A percentile compares a stretch with the other conserved stretches of the same genome.
Conservation (phyloP, 2,797 vertebrate genomes). For the Artibeus jamaicensis region DNA sequence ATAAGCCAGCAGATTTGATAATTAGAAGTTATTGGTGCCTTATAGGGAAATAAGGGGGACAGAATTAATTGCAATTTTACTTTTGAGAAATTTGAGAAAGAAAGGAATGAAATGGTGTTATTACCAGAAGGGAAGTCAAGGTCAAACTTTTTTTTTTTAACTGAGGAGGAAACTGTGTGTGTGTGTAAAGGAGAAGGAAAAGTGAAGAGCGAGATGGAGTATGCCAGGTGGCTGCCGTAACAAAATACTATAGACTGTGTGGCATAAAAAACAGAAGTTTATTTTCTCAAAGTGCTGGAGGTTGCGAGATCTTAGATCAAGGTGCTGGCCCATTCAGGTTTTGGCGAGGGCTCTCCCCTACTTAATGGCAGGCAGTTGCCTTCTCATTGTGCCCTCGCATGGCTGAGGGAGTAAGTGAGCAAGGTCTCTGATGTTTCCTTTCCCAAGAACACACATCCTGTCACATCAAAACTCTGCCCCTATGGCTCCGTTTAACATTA, state of each 20-base stretch:
- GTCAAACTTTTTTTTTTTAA: neutral
- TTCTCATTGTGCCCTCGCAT: neutral
- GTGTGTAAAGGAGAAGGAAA: neutral
- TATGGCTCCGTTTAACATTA: neutral
- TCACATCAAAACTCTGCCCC: neutral
- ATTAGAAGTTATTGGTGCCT: neutral
- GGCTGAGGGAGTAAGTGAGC: neutral
- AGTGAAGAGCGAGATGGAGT: neutral
- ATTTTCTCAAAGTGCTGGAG: neutral
- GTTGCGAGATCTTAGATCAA: neutral
- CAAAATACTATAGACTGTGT: neutral
- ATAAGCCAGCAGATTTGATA: neutral
- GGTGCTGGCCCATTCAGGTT: neutral
- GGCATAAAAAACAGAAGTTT: neutral
- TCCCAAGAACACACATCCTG: neutral
- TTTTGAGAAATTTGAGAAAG: neutral
- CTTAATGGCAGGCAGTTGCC: neutral
- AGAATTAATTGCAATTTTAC: neutral
- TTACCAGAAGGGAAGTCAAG: neutral
- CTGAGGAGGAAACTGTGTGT: neutral
- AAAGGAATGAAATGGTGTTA: neutral
- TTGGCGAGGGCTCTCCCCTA: neutral
- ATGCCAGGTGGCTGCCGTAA: neutral
- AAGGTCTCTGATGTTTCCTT: neutral
- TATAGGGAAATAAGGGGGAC: neutral